Evolutionary conservation across 2,888 invertebrate species (phyloP), one percentile per base, ranked within the genome.

Genomic region (Torymus aiolomorphi): DNA sequence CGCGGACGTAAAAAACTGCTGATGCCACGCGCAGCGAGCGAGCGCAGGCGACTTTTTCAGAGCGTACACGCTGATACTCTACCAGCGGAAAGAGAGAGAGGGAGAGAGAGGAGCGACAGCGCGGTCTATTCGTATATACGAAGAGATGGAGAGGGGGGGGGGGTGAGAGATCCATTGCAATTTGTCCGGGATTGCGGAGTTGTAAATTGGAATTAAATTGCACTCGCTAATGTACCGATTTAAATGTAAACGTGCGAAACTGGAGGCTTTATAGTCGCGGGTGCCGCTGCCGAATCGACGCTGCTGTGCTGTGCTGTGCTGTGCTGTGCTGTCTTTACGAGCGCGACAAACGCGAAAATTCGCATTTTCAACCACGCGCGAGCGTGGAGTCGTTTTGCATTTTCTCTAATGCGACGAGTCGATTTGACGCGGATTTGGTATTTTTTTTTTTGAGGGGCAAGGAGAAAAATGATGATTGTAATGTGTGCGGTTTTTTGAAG

Each of bases 141-240:
- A 16, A 57, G 12, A 20, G 20, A n/a, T 0, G 24, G 0, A 16
- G 59, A 5, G 20, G 14, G 49, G 49, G 51, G 13, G 52, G 42
- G 61, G 2, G 16, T 20, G 2, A 16, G 65, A 80, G 80, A 84
- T 83, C 82, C 82, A 79, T 71, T 78, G 80, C 79, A 82, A 81
- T 83, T 83, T 81, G 83, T 73, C 74, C 69, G 79, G 82, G 83
- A 85, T 85, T 85, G 84, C 80, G 82, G 82, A 84, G 83, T 81
- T 84, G 85, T 86, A 85, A 84, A 87, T 86, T 86, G 86, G 85
- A 86, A 86, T 86, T 85, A 85, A 86, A 87, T 87, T 85, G 85
- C 84, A 82, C 81, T 83, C 83, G 84, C 83, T 87, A 86, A 87
- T 86, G 85, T 84, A 82, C 84, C 85, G 85, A 87, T 87, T 86